Conservation (phyloP, 2,797 vertebrate species). For the Carcharodon carcharias region DNA sequence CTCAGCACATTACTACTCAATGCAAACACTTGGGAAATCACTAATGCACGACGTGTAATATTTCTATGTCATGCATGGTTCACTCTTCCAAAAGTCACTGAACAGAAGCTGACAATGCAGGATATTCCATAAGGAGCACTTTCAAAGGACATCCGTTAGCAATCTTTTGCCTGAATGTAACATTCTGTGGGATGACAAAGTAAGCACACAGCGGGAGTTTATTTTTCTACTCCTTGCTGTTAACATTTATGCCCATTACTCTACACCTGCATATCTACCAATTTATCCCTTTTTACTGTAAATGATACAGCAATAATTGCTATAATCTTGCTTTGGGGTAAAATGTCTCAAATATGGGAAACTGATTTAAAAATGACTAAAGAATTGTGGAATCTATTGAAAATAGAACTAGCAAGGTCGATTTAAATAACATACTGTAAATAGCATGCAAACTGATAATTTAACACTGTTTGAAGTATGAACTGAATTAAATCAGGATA, state of each 20-base stretch:
- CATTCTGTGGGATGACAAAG: neutral
- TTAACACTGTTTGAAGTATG: neutral
- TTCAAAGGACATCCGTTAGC: conserved; percentile 71
- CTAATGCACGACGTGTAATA: conserved; percentile 82
- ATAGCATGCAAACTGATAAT: neutral
- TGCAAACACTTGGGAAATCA: conserved; percentile 73
- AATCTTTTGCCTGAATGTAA: conserved; percentile 48
- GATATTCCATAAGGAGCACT: conserved; percentile 63
- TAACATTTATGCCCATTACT: too few species aligned
- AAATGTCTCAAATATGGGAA: neutral
- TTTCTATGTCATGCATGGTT: conserved; percentile 80
- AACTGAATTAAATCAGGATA: neutral
- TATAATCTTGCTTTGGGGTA: neutral
- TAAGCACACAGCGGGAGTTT: neutral
- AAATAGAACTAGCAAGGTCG: neutral
- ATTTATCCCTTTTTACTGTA: neutral
- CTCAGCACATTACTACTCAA: conserved; percentile 78
- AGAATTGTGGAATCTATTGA: neutral
- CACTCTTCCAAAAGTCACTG: conserved; percentile 77
- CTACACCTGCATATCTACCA: neutral
- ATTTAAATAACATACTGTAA: neutral
- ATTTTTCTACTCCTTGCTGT: neutral
- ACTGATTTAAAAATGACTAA: neutral
- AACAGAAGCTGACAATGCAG: conserved; percentile 80
- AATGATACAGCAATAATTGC: neutral